Evolutionary conservation across 2,797 vertebrate species (phyloP), one percentile per base, ranked within the genome.

Genomic region (Cossypha polioptera): DNA sequence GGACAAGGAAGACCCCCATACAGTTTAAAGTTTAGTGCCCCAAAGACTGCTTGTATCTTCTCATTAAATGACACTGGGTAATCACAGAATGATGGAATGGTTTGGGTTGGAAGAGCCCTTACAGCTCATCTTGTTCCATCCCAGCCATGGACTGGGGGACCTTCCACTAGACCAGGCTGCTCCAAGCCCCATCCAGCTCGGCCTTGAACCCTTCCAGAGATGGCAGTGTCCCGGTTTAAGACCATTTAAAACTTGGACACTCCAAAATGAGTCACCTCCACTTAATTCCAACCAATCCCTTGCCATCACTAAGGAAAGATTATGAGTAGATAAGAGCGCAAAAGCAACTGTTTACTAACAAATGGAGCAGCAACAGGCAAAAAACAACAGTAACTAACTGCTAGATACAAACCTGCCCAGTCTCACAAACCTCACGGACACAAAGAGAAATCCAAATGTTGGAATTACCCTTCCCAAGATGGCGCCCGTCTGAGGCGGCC

Each of bases 401-500:
- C 47, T 40, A 33, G 55, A 8, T 5, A 36, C 13, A 68, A 14
- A 86, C 29, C 2, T 33, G 7, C 16, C 38, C 11, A 13, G 11
- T 11, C 8, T 76, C 18, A 19, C 16, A 35, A 45, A 24, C 10
- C 8, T 18, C 28, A 38, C 0, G 0, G 28, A 13, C 29, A 68
- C 33, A 33, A 29, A 36, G 16, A 24, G 9, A 53, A 11, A 59
- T 5, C 1, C 3, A 1, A 45, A 38, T 5, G 33, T 3, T 9
- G 24, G 19, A 38, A 53, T 33, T 4, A 2, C 13, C 47, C 4
- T 47, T 61, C 19, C 72, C 72, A 61, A 68, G 22, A 45, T 14
- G 54, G 47, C 3, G 1, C 17, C 36, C 7, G 0, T 1, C n/a
- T 15, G 43, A 66, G 22, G 53, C 2, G 1, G 21, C 35, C 3